Evolutionary conservation across 2,888 invertebrate genomes (phyloP), one percentile per base, ranked within the genome.

Genomic region (Dryobotodes eremita): DNA sequence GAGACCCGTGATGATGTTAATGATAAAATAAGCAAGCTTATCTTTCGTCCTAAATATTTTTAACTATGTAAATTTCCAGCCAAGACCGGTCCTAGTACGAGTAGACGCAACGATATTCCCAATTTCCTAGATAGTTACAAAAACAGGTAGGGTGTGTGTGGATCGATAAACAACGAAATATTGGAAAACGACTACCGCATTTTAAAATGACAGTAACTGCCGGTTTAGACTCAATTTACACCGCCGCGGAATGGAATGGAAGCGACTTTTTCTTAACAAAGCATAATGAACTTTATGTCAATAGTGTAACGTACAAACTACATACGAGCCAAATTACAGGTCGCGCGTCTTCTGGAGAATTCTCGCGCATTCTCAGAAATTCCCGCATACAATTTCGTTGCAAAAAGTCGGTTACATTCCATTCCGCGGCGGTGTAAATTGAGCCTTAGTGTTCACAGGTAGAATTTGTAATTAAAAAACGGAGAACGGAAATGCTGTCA

Each of bases 401-500:
- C 31, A 36, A 36, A 36, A 36, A 36, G 1, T 36, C 31, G 31
- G 2, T 36, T 36, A 1, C 31, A 36, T 36, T 36, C 1, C 31
- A 36, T 36, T 36, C 31, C 31, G 31, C 31, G 31, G 31, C 31
- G 31, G 31, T 36, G 31, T 36, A 36, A 36, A 36, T 36, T 36
- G 1, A 36, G 31, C 3, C 31, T 3, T n/a, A n/a, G n/a, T 61
- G 57, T 36, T 23, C 83, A 55, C 31, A 61, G 20, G 26, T 15
- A 55, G 55, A 61, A 55, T 48, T 68, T 78, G 66, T 55, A 83
- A 79, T 53, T 79, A 46, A 20, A 65, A 65, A 76, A 48, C 36
- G 46, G 46, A 48, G 83, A 83, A 68, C 53, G 83, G 79, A 83
- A 78, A 78, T 68, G n/a, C 83, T 78, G 26, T 48, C 26, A 77